phyloP scores from a whole-genome alignment of 2,797 vertebrate species.

The Sternarchorhynchus goeldii region DNA sequence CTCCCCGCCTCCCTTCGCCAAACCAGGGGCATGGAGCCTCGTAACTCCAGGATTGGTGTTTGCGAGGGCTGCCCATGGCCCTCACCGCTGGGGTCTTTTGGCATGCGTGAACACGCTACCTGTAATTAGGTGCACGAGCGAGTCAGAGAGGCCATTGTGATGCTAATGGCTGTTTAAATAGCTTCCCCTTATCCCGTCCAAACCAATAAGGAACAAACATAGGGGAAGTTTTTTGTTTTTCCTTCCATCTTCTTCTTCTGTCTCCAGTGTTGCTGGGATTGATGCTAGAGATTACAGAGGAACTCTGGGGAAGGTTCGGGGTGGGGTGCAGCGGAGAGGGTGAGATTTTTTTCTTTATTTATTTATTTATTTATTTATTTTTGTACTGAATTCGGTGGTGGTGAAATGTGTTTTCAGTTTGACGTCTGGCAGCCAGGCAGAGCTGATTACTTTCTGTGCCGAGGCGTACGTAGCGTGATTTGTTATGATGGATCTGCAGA shows the following conservation, averaged over 20 bases:
- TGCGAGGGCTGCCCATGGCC: slow-evolving; percentile 10
- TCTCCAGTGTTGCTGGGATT: not conserved
- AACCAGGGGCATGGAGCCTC: not conserved
- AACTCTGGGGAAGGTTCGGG: slow-evolving; percentile 14
- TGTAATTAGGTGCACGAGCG: slow-evolving; percentile 63
- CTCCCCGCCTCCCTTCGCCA: slow-evolving; percentile 56
- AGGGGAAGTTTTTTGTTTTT: slow-evolving; percentile 44
- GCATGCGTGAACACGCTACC: slow-evolving; percentile 72
- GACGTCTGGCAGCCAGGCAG: slow-evolving; percentile 22
- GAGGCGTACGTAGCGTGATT: slow-evolving; percentile 28
- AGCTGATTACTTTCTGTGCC: slow-evolving; percentile 30
- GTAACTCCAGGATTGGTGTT: slow-evolving; percentile 1
- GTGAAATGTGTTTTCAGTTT: slow-evolving; percentile 43
- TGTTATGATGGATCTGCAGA: slow-evolving; percentile 43
- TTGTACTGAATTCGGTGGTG: slow-evolving; percentile 5
- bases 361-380: slow-evolving; percentile 4
- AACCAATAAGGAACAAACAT: slow-evolving; percentile 49
- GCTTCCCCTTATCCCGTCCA: slow-evolving; percentile 35
- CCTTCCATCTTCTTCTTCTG: not conserved
- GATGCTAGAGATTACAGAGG: slow-evolving; percentile 34
- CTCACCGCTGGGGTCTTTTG: slow-evolving; percentile 67
- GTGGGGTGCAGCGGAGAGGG: too few species aligned
- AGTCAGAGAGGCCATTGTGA: slow-evolving; percentile 44
- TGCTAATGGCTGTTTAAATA: slow-evolving; percentile 54
- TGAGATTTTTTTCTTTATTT: too few species aligned